These are phyloP conservation scores for Cactoblastis cactorum DNA, from an alignment of 2,888 invertebrate genomes.

Conservation along the genomic window DNA sequence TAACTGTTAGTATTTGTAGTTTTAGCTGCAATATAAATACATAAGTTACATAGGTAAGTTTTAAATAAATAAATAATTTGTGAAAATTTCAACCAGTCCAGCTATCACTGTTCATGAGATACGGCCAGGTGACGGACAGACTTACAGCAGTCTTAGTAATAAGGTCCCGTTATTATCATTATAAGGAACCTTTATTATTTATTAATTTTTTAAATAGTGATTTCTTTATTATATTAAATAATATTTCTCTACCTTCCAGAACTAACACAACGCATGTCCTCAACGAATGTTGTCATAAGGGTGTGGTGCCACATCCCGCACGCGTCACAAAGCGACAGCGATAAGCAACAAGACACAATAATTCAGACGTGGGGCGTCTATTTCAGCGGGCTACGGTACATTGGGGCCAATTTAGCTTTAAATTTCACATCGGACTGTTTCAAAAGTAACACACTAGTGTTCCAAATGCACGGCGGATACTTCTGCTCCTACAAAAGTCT, in stretches of 20 bases:
- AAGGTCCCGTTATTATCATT: too few species aligned
- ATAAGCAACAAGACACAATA: slow-evolving; percentile 72
- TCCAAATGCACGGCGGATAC: slow-evolving; percentile 92
- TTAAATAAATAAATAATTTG: too few species aligned
- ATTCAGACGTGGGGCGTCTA: slow-evolving; percentile 91
- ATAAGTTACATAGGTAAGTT: too few species aligned
- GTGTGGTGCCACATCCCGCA: slow-evolving; percentile 67
- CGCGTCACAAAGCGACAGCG: slow-evolving; percentile 32
- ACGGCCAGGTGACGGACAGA: too few species aligned
- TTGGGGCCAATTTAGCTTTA: slow-evolving; percentile 84
- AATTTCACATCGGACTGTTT: slow-evolving; percentile 83
- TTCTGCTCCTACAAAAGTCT: slow-evolving; percentile 83
- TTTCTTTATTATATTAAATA: too few species aligned
- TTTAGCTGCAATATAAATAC: too few species aligned
- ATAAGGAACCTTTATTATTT: too few species aligned
- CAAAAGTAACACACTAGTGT: slow-evolving; percentile 87
- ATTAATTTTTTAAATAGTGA: too few species aligned
- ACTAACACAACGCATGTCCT: slow-evolving; percentile 68
- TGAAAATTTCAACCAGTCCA: too few species aligned
- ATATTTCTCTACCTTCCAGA: slow-evolving; percentile 44
- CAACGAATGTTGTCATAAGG: slow-evolving; percentile 66
- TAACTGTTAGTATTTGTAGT: too few species aligned
- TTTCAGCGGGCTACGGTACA: slow-evolving; percentile 89
- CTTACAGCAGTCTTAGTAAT: too few species aligned
- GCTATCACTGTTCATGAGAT: too few species aligned